Base-by-base conservation (phyloP, 2,888 invertebrate genomes). In the Amblyjoppa proteus region DNA sequence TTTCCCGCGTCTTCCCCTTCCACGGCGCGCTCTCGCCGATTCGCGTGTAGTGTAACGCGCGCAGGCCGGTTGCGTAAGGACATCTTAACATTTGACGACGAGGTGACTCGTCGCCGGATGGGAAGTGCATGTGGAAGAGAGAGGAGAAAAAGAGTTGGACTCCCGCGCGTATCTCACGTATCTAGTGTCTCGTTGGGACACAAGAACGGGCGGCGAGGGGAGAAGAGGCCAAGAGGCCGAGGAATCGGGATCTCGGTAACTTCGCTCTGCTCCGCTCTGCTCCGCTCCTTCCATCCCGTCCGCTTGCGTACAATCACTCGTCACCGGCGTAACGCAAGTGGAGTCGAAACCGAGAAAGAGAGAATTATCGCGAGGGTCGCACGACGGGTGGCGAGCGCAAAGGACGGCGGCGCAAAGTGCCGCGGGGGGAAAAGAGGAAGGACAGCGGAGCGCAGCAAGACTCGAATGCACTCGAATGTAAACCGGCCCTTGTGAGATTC, bases 401-500 rank as follows among this genome's bases (percentile, higher is more conserved):
- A 64, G 64, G 34, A 64, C 31, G 31, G 31, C 6, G 28, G 31
- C 64, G n/a, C 34, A 7, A 64, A 64, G 64, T 16, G 64, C 9
- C 31, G 16, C 16, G 51, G 64, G 45, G 31, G 31, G 51, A 69
- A 78, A 83, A 84, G 70, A 68, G 84, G 70, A 86, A 84, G 74
- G 53, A 80, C 78, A 75, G 66, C 64, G 68, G n/a, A 68, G 66
- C 25, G 66, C 45, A 73, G 77, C 73, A 38, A 69, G 76, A 85
- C 83, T 83, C 83, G 76, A 83, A 89, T 90, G 89, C 90, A 91
- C 92, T 92, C 89, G 90, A 92, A 92, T 93, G 94, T 94, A 94
- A 94, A 92, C 94, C 92, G 94, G 93, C 93, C 93, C 93, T 92
- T 94, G 94, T 94, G 94, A 94, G 94, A 94, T 94, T 94, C 90